Conservation (phyloP, 1,140 invertebrate genomes). For the Zaprionus lachaisei region DNA sequence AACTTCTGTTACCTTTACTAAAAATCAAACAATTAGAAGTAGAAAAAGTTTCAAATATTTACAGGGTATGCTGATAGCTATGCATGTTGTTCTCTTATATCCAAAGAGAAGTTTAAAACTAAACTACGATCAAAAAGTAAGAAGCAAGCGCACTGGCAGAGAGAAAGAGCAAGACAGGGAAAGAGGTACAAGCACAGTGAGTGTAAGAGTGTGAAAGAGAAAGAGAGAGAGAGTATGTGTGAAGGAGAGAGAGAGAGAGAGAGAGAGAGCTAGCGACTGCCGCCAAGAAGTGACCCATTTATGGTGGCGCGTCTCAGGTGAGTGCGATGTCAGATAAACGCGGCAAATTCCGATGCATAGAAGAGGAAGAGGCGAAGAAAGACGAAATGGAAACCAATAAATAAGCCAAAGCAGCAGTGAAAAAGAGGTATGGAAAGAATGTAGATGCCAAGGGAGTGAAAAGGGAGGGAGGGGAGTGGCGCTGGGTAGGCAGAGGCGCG, state of each 20-base stretch:
- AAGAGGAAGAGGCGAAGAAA: constrained; percentile 5
- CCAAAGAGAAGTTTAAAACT: too few relatives aligned
- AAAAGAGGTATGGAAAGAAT: background rate
- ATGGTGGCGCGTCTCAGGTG: background rate
- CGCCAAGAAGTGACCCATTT: constrained; percentile 42
- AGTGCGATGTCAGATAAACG: constrained; percentile 21
- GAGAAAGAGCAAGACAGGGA: too few relatives aligned
- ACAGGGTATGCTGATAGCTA: too few relatives aligned
- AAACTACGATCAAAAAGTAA: too few relatives aligned
- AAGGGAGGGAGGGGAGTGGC: too few relatives aligned
- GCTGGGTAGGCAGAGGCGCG: background rate
- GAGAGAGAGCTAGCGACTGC: background rate
- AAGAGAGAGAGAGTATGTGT: background rate
- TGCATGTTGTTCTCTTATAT: too few relatives aligned
- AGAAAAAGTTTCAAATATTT: too few relatives aligned
- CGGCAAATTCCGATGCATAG: constrained; percentile 44
- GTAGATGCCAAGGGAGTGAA: background rate
- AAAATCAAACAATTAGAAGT: too few relatives aligned
- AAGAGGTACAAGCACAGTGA: too few relatives aligned
- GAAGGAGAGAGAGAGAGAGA: background rate
- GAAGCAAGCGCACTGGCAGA: background rate
- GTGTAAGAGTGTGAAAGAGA: background rate
- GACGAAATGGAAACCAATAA: constrained; percentile 59
- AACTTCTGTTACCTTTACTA: too few relatives aligned
- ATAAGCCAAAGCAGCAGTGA: constrained; percentile 33